These are phyloP conservation scores for Drosophila pseudoananassae DNA, from an alignment of 1,140 invertebrate genomes.

Conservation along the genomic window DNA sequence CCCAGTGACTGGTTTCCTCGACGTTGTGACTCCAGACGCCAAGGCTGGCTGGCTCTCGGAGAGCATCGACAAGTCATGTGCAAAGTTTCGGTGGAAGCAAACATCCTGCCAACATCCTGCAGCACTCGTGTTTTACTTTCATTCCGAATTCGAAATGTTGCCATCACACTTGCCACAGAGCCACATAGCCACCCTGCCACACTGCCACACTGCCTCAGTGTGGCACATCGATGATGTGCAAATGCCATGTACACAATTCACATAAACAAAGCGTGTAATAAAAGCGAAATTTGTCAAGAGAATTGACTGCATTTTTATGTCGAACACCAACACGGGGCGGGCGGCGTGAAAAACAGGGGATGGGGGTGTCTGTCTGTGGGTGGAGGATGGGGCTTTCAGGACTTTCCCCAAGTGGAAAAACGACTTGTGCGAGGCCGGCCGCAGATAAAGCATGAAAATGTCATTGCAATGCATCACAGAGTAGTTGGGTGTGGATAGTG, in stretches of 20 bases:
- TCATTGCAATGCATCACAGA: slow-evolving; percentile 60
- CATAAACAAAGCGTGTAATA: slow-evolving; percentile 62
- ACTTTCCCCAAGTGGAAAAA: slow-evolving; percentile 19
- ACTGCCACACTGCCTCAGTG: not conserved
- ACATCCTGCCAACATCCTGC: not conserved
- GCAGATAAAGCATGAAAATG: slow-evolving; percentile 71
- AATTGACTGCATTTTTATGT: slow-evolving; percentile 70
- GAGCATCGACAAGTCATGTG: slow-evolving; percentile 34
- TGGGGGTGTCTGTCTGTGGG: not conserved
- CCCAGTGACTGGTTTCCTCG: not conserved
- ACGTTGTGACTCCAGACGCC: not conserved
- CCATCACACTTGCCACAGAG: not conserved
- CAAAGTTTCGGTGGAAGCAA: slow-evolving; percentile 15
- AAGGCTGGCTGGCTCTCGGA: not conserved
- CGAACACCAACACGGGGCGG: slow-evolving; percentile 1
- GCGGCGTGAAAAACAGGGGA: not conserved
- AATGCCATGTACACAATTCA: slow-evolving; percentile 52
- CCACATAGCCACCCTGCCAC: no score
- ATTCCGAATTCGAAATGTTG: slow-evolving; percentile 11
- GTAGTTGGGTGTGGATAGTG: not conserved
- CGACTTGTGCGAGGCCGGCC: slow-evolving; percentile 67
- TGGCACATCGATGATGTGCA: slow-evolving; percentile 54
- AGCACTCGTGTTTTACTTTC: slow-evolving; percentile 25
- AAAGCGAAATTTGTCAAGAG: slow-evolving; percentile 73
- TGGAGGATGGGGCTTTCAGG: not conserved